These are phyloP conservation scores for Diachasmimorpha longicaudata DNA, from an alignment of 1,140 invertebrate species.

Conservation along the genomic window DNA sequence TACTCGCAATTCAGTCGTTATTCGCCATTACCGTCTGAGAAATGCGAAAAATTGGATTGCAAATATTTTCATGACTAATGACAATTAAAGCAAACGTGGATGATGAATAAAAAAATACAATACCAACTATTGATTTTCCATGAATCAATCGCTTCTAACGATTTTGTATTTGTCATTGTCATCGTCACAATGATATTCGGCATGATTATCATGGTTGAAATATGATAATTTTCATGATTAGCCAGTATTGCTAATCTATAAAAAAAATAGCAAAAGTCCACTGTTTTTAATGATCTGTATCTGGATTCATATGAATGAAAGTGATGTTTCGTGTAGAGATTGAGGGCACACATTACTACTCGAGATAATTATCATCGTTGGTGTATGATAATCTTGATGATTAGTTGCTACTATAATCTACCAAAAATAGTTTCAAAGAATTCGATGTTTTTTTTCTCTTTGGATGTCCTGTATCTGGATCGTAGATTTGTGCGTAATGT, in stretches of 20 bases:
- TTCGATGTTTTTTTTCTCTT: too few species aligned
- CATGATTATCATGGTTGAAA: neutral
- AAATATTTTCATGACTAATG: neutral
- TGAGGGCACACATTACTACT: neutral
- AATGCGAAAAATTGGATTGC: too few species aligned
- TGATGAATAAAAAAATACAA: neutral
- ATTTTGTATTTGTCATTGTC: neutral
- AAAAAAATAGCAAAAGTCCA: neutral
- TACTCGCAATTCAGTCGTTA: too few species aligned
- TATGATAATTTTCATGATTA: neutral
- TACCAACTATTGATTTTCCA: neutral
- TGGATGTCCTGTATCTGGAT: too few species aligned
- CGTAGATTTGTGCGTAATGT: too few species aligned
- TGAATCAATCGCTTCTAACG: neutral
- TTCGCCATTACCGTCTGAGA: too few species aligned
- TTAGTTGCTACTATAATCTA: too few species aligned
- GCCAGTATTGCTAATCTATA: neutral
- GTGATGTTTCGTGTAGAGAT: neutral
- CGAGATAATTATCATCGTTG: too few species aligned
- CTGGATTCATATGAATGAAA: neutral
- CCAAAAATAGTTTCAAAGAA: too few species aligned
- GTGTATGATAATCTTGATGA: too few species aligned
- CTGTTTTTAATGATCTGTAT: neutral
- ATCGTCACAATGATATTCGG: neutral
- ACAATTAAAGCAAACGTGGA: neutral